phyloP scores from a whole-genome alignment of 1,140 invertebrate genomes.

The Bombus pyrosoma region DNA sequence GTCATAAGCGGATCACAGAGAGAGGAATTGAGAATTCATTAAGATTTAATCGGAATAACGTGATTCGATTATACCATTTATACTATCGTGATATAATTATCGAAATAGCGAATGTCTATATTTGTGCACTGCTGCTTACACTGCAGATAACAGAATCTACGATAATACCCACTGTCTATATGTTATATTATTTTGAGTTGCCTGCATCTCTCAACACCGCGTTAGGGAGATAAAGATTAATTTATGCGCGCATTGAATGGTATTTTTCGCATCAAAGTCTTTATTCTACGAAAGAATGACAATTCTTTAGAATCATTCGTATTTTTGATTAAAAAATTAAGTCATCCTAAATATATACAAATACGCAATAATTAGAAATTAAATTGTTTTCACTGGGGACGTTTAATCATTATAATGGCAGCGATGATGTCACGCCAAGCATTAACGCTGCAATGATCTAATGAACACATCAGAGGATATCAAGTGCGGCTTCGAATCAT shows the following conservation, averaged over 20 bases:
- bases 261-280: background rate
- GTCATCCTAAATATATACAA: background rate
- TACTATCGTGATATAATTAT: slow-evolving; percentile 23
- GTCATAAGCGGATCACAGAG: background rate
- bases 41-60: background rate
- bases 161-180: too few species aligned
- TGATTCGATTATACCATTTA: slow-evolving; percentile 20
- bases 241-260: background rate
- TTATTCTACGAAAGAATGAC: background rate
- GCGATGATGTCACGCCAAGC: slow-evolving; percentile 7
- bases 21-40: slow-evolving; percentile 13
- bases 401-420: slow-evolving; percentile 22
- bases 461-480: background rate
- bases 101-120: background rate
- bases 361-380: background rate
- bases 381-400: background rate
- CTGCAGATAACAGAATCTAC: background rate
- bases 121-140: background rate
- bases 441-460: background rate
- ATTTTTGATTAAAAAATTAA: background rate
- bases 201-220: background rate
- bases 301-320: background rate
- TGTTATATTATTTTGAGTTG: background rate
- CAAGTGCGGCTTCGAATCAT: background rate
- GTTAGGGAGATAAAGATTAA: slow-evolving; percentile 5